Evolutionary conservation across 1,140 invertebrate species (phyloP).

Genomic region (Neuroterus valhalla): DNA sequence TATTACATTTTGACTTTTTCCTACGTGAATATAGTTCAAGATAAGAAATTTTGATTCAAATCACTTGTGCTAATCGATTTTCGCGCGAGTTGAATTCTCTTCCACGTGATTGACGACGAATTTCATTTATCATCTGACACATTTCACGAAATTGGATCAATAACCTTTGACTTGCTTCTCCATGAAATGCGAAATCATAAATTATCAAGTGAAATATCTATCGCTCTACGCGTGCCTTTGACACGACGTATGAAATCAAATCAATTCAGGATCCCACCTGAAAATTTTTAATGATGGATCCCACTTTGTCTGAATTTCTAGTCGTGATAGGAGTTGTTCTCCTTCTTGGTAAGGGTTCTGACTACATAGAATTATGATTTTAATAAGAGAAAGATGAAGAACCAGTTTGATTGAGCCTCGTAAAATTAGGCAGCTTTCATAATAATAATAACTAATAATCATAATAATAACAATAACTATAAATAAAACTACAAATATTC

Average conservation of each 20-base stretch:
- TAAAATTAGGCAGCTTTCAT: no score
- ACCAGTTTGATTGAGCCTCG: no score
- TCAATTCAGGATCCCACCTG: not conserved
- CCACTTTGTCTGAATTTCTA: constrained; percentile 55
- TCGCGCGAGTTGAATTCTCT: no score
- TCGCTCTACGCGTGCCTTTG: not conserved
- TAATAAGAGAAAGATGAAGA: not conserved
- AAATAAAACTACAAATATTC: not conserved
- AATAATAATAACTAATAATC: no score
- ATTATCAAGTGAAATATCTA: constrained; percentile 3
- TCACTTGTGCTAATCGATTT: no score
- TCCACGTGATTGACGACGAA: not conserved
- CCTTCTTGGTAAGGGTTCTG: constrained; percentile 50
- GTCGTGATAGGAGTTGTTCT: constrained; percentile 53
- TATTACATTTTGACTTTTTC: no score
- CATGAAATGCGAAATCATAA: constrained; percentile 15
- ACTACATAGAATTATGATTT: not conserved
- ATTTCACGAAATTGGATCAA: not conserved
- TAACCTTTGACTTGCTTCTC: not conserved
- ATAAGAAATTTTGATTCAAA: no score
- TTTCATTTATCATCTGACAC: constrained; percentile 27
- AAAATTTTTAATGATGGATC: constrained; percentile 50
- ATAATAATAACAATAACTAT: no score
- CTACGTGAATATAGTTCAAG: no score
- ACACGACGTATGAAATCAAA: not conserved